These are phyloP conservation scores for Megaustenia siamemsis DNA, from an alignment of 2,888 invertebrate genomes.

Conservation along the genomic window DNA sequence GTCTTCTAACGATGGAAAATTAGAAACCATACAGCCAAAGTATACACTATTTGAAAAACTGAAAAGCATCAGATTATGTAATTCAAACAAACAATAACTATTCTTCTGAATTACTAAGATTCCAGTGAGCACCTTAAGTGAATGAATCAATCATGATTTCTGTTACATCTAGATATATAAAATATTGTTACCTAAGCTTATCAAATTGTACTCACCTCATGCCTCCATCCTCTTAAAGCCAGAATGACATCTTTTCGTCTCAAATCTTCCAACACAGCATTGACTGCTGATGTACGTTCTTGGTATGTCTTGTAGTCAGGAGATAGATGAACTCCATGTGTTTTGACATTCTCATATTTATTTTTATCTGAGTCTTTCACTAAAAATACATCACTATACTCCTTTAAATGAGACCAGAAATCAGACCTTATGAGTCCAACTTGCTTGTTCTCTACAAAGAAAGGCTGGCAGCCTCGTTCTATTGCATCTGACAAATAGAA, in stretches of 20 bases:
- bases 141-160: neutral
- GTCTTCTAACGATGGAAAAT: no score
- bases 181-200: no score
- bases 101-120: neutral
- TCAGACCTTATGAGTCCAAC: constrained; percentile 55
- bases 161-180: neutral
- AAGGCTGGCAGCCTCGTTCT: constrained; percentile 50
- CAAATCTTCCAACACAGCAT: constrained; percentile 47
- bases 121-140: neutral
- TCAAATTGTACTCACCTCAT: constrained; percentile 50
- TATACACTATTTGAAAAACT: no score
- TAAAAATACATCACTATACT: constrained; percentile 48
- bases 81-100: no score
- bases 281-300: constrained; percentile 51
- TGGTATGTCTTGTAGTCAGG: constrained; percentile 24
- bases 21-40: no score
- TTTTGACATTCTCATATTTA: neutral
- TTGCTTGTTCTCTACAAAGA: constrained; percentile 51
- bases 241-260: constrained; percentile 44
- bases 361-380: constrained; percentile 22
- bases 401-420: constrained; percentile 46
- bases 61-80: no score
- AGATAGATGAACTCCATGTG: constrained; percentile 53
- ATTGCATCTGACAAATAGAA: constrained; percentile 52
- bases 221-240: constrained; percentile 53